phyloP scores from a whole-genome alignment of 2,797 vertebrate species.

The Brotula barbata region DNA sequence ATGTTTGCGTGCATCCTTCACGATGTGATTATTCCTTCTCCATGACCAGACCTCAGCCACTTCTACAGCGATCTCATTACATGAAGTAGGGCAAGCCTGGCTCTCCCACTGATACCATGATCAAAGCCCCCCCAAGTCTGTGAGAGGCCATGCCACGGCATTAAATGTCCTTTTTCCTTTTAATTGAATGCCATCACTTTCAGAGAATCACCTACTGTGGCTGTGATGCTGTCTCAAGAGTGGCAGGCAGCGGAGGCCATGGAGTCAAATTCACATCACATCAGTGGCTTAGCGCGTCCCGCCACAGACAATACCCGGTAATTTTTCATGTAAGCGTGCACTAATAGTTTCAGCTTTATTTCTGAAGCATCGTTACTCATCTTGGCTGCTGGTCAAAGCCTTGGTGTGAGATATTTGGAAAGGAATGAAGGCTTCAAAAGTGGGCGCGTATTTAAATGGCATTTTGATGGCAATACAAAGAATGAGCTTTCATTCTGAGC shows the following conservation, averaged over 20 bases:
- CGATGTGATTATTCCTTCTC: constrained; percentile 51
- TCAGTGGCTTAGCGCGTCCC: constrained; percentile 37
- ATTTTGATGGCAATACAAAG: constrained; percentile 39
- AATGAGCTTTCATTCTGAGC: constrained; percentile 27
- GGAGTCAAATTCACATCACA: constrained; percentile 30
- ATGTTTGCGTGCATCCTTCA: constrained; percentile 29
- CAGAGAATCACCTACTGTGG: constrained; percentile 60
- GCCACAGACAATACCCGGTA: constrained; percentile 45
- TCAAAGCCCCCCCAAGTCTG: constrained; percentile 46
- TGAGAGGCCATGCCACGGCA: constrained; percentile 36
- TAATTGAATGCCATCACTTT: constrained; percentile 70
- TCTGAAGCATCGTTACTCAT: constrained; percentile 50
- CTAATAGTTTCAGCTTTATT: constrained; percentile 68
- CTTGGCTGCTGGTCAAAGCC: constrained; percentile 54
- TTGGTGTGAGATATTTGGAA: constrained; percentile 50
- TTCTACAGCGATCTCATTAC: constrained; percentile 59
- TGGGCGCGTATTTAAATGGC: constrained; percentile 52
- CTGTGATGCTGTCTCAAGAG: constrained; percentile 41
- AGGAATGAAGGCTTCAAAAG: constrained; percentile 60
- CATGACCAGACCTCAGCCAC: constrained; percentile 33
- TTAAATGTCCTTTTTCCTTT: constrained; percentile 62
- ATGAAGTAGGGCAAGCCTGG: constrained; percentile 45
- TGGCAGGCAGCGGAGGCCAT: constrained; percentile 33
- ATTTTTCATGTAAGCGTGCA: constrained; percentile 49
- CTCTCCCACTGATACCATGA: constrained; percentile 48